phyloP scores from a whole-genome alignment of 1,140 invertebrate genomes.

The Batillaria attramentaria region DNA sequence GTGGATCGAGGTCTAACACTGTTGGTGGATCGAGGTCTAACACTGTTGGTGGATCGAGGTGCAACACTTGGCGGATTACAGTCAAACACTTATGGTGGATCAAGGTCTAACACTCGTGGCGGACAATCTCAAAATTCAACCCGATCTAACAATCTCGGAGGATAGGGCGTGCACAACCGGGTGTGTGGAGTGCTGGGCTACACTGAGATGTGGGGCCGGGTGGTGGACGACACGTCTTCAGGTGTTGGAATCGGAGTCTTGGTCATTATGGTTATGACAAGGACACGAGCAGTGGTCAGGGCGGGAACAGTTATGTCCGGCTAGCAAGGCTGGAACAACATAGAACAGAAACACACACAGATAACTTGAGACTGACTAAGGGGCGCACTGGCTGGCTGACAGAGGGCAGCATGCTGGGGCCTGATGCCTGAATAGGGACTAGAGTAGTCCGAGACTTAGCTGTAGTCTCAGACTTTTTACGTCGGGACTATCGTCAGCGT shows the following conservation, averaged over 20 bases:
- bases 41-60: too few species aligned
- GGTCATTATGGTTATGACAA: constrained; percentile 13
- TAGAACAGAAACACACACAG: neutral
- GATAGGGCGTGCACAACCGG: neutral
- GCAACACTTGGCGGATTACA: too few species aligned
- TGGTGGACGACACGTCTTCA: too few species aligned
- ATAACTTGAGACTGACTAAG: neutral
- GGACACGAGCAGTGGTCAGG: constrained; percentile 30
- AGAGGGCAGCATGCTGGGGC: neutral
- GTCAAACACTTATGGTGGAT: neutral
- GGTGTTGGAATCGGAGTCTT: neutral
- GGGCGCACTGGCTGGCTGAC: neutral
- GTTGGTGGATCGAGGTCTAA: too few species aligned
- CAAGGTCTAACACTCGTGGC: neutral
- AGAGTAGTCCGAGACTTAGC: neutral
- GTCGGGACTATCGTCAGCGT: too few species aligned
- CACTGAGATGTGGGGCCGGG: too few species aligned
- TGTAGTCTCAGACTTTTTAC: too few species aligned
- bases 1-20: too few species aligned
- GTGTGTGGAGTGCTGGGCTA: too few species aligned
- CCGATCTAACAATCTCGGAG: neutral
- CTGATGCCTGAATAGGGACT: neutral
- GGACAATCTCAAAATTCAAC: neutral
- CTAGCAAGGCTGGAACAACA: neutral
- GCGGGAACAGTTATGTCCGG: constrained; percentile 21